A percentile compares a stretch with the other conserved stretches of the same genome.
These are phyloP conservation scores for Apeltes quadracus DNA, from an alignment of 2,113 vertebrate genomes.

Conservation along the genomic window DNA sequence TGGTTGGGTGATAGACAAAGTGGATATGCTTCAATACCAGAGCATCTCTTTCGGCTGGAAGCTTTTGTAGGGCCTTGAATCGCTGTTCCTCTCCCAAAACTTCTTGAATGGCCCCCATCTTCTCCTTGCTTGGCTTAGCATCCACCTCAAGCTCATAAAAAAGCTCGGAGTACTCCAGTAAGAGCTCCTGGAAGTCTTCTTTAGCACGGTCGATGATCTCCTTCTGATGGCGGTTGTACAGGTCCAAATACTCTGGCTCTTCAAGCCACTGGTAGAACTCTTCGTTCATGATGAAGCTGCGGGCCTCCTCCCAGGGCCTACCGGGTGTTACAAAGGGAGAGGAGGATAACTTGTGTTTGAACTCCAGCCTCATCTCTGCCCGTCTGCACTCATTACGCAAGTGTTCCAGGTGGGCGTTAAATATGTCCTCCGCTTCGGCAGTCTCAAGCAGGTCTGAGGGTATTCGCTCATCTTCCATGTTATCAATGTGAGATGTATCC, in stretches of 20 bases:
- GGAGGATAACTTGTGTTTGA: conserved; percentile 88
- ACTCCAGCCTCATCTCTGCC: conserved; percentile 89
- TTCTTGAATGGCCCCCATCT: conserved; percentile 98
- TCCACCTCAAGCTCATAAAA: conserved; percentile 98
- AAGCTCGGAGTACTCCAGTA: conserved; percentile 95
- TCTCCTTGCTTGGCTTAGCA: conserved; percentile 98
- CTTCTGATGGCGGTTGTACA: conserved; percentile 95
- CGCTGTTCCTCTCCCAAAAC: conserved; percentile 93
- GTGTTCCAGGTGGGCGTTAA: conserved; percentile 89
- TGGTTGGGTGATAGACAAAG: conserved; percentile 97
- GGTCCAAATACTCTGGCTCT: conserved; percentile 91
- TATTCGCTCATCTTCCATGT: conserved; percentile 89
- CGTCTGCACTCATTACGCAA: conserved; percentile 88
- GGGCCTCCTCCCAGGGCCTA: conserved; percentile 96
- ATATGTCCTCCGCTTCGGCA: conserved; percentile 85
- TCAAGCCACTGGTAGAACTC: conserved; percentile 97
- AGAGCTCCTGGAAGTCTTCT: conserved; percentile 96
- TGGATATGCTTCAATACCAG: conserved; percentile 97
- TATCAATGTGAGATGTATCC: conserved; percentile 89
- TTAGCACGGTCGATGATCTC: conserved; percentile 96
- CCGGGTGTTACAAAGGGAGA: conserved; percentile 95
- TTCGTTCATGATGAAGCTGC: conserved; percentile 98
- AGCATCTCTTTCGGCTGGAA: conserved; percentile 95
- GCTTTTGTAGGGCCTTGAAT: conserved; percentile 93
- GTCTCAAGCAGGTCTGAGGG: conserved; percentile 95